A percentile compares a stretch with the other conserved stretches of the same genome.
Evolutionary conservation across 2,888 invertebrate species (phyloP).

Genomic region (Cepaea hortensis): DNA sequence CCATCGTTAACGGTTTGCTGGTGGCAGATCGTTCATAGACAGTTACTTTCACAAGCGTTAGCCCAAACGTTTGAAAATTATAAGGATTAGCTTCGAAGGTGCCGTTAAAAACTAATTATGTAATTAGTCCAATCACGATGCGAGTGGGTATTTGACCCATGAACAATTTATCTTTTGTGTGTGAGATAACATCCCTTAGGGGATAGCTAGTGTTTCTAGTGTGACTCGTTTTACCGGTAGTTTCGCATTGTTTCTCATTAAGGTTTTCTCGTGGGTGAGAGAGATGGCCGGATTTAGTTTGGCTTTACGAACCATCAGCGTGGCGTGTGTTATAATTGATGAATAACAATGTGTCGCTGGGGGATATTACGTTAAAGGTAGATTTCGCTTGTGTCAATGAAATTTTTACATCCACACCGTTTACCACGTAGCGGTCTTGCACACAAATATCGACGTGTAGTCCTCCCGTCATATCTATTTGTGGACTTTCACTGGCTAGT

Average conservation of each 20-base stretch:
- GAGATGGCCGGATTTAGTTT: constrained; percentile 19
- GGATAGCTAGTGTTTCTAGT: constrained; percentile 9
- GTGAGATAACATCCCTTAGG: constrained; percentile 2
- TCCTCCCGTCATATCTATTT: too few species aligned
- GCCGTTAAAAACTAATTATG: constrained; percentile 29
- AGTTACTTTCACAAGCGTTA: constrained; percentile 5
- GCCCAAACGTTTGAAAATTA: constrained; percentile 24
- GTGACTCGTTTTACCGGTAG: constrained; percentile 35
- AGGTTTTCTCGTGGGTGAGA: constrained; percentile 24
- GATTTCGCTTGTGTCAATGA: too few species aligned
- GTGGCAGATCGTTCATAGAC: constrained; percentile 36
- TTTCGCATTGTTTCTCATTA: constrained; percentile 27
- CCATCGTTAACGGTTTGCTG: constrained; percentile 21
- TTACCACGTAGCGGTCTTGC: too few species aligned
- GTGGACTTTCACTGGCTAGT: too few species aligned
- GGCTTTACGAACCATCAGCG: constrained; percentile 33
- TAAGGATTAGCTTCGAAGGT: constrained; percentile 38
- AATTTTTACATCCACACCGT: too few species aligned
- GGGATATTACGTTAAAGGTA: background rate
- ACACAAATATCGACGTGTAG: too few species aligned
- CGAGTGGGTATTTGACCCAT: constrained; percentile 21
- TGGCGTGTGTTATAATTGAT: background rate
- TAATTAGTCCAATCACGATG: constrained; percentile 33
- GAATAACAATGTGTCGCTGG: too few species aligned
- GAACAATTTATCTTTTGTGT: constrained; percentile 17